Conservation (phyloP, 2,888 invertebrate species). For the Drosophila mettleri region DNA sequence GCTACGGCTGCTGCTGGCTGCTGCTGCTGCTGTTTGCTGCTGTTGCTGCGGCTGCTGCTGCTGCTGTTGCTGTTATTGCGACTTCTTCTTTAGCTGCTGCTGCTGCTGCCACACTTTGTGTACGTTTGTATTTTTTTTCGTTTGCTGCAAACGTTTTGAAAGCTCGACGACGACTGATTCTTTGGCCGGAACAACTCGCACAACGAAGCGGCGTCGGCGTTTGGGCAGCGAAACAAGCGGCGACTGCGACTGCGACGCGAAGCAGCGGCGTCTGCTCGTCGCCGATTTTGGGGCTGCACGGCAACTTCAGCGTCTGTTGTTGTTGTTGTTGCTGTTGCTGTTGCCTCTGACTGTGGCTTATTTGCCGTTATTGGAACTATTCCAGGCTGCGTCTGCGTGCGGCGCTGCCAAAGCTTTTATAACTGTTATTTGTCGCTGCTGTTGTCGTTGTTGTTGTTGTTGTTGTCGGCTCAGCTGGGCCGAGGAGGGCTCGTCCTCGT, state of each 20-base stretch:
- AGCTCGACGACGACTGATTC: constrained; percentile 85
- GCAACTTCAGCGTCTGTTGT: constrained; percentile 54
- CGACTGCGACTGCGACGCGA: constrained; percentile 32
- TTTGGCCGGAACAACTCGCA: constrained; percentile 66
- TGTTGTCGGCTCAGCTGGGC: constrained; percentile 54
- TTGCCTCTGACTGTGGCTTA: constrained; percentile 13
- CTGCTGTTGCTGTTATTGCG: constrained; percentile 47
- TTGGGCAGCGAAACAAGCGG: constrained; percentile 23
- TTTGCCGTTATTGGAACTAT: constrained; percentile 64
- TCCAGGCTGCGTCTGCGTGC: constrained; percentile 70
- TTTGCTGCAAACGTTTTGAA: constrained; percentile 83
- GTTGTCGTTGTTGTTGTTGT: constrained; percentile 7
- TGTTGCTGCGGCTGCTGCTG: too few relatives aligned
- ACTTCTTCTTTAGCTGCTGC: constrained; percentile 42
- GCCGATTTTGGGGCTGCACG: constrained; percentile 57
- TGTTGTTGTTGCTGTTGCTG: constrained; percentile 24
- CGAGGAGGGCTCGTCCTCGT: constrained; percentile 56
- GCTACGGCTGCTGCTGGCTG: constrained; percentile 23
- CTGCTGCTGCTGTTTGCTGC: constrained; percentile 8
- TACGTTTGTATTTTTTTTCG: constrained; percentile 42
- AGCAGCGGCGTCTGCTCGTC: constrained; percentile 53
- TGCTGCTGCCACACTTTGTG: constrained; percentile 35
- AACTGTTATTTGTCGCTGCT: constrained; percentile 29
- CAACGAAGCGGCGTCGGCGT: constrained; percentile 65
- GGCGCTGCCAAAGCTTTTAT: constrained; percentile 43